A percentile compares a stretch with the other conserved stretches of the same genome.
Conservation (phyloP, 2,797 vertebrate species). For the Gymnocypris eckloni region DNA sequence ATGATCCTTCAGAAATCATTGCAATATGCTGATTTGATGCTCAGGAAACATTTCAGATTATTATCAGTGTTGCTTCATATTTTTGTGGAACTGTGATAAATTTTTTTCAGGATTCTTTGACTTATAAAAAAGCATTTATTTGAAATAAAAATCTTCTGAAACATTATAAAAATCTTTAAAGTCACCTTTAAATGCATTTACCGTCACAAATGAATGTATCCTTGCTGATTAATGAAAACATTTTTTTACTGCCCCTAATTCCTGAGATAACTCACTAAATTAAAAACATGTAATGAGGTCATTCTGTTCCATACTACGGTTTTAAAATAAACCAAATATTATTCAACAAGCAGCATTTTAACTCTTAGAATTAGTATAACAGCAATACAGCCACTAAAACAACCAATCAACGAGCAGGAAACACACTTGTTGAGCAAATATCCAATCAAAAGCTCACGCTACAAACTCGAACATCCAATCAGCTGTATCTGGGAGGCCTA, state of each 20-base stretch:
- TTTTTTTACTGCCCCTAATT: too few species aligned
- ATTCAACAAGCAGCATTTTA: not conserved
- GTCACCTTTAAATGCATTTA: not conserved
- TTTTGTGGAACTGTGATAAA: too few species aligned
- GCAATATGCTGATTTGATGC: not conserved
- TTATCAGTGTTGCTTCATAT: not conserved
- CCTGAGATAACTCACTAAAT: too few species aligned
- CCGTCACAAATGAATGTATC: not conserved
- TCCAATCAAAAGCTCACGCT: conserved; percentile 14
- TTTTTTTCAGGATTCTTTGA: too few species aligned
- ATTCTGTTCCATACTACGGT: not conserved
- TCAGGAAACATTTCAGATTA: not conserved
- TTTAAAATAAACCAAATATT: not conserved
- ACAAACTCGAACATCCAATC: conserved; percentile 27
- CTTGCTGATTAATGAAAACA: too few species aligned
- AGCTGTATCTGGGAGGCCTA: conserved; percentile 29
- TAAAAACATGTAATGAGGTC: not conserved
- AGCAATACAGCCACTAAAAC: not conserved
- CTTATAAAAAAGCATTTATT: too few species aligned
- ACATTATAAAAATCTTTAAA: too few species aligned
- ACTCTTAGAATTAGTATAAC: not conserved
- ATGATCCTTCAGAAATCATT: not conserved
- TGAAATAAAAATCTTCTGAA: too few species aligned
- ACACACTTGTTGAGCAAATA: not conserved
- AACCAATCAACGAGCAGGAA: conserved; percentile 6